A percentile compares a stretch with the other conserved stretches of the same genome.
phyloP scores from a whole-genome alignment of 2,797 vertebrate genomes.

The Sitta carolinensis region DNA sequence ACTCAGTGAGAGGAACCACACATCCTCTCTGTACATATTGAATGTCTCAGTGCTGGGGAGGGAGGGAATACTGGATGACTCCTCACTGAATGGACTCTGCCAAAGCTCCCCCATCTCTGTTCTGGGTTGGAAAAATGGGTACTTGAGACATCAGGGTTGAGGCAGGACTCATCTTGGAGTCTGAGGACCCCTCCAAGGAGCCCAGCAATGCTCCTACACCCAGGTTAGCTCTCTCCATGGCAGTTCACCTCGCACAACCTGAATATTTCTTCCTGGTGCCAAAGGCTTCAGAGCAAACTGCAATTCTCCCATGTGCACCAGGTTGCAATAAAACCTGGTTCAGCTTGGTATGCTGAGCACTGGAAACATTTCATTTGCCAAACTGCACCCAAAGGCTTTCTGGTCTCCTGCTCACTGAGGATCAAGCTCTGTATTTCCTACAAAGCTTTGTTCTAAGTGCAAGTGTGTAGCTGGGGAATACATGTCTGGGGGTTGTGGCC shows the following conservation, averaged over 20 bases:
- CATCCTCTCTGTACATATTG: not conserved
- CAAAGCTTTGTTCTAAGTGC: not conserved
- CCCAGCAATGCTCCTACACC: not conserved
- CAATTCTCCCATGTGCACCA: not conserved
- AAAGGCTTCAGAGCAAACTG: not conserved
- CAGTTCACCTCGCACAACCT: not conserved
- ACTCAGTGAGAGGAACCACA: not conserved
- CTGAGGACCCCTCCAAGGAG: not conserved
- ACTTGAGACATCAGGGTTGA: not conserved
- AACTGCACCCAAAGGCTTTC: not conserved
- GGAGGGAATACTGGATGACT: not conserved
- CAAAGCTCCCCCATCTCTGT: not conserved
- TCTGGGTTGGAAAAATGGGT: not conserved
- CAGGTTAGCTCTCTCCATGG: not conserved
- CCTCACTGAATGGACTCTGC: not conserved
- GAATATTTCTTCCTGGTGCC: not conserved
- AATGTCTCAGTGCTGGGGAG: not conserved
- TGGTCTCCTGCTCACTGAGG: too few species aligned
- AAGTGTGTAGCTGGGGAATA: not conserved
- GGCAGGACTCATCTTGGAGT: not conserved
- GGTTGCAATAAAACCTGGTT: not conserved
- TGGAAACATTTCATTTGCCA: not conserved
- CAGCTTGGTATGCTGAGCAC: rapidly evolving
- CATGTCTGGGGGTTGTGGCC: rapidly evolving
- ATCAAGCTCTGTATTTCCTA: not conserved